Conservation (phyloP, 2,888 invertebrate genomes). For the Tricholauxania praeusta region DNA sequence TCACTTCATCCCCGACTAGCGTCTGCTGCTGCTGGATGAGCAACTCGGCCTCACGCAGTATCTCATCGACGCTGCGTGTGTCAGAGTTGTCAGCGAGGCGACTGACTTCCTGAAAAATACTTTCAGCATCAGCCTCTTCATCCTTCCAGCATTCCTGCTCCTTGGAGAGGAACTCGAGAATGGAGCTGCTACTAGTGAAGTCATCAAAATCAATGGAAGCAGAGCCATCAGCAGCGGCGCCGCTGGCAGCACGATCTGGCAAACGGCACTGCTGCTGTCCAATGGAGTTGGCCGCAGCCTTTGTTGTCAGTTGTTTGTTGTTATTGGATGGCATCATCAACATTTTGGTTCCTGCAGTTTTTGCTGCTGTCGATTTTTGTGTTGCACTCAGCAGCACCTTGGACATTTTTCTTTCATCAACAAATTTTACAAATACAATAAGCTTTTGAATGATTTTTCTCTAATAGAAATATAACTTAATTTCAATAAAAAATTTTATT, state of each 20-base stretch:
- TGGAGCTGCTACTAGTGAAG: slow-evolving; percentile 64
- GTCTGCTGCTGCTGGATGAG: slow-evolving; percentile 64
- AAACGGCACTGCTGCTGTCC: slow-evolving; percentile 10
- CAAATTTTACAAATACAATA: too few relatives aligned
- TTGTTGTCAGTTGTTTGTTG: slow-evolving; percentile 23
- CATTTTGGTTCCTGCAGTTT: slow-evolving; percentile 35
- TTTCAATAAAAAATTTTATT: too few relatives aligned
- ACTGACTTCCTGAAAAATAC: slow-evolving; percentile 78
- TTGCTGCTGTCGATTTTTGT: slow-evolving; percentile 32
- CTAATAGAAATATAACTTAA: too few relatives aligned
- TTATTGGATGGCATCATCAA: slow-evolving; percentile 43
- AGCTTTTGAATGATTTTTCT: too few relatives aligned
- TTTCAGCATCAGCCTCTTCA: slow-evolving; percentile 72
- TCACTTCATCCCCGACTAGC: slow-evolving; percentile 43
- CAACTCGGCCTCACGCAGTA: slow-evolving; percentile 72
- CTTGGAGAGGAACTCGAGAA: slow-evolving; percentile 66
- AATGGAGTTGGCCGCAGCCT: slow-evolving; percentile 6
- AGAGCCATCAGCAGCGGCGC: slow-evolving; percentile 1
- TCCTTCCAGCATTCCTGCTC: slow-evolving; percentile 62
- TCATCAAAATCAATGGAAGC: slow-evolving; percentile 56
- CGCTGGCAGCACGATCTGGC: slow-evolving; percentile 11
- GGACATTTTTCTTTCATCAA: slow-evolving; percentile 51
- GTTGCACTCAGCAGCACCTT: slow-evolving; percentile 50
- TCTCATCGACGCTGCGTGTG: slow-evolving; percentile 72
- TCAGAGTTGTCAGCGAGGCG: slow-evolving; percentile 70